Evolutionary conservation across 1,140 invertebrate genomes (phyloP), one percentile per base, ranked within the genome.

Genomic region (Drosophila sp.): DNA sequence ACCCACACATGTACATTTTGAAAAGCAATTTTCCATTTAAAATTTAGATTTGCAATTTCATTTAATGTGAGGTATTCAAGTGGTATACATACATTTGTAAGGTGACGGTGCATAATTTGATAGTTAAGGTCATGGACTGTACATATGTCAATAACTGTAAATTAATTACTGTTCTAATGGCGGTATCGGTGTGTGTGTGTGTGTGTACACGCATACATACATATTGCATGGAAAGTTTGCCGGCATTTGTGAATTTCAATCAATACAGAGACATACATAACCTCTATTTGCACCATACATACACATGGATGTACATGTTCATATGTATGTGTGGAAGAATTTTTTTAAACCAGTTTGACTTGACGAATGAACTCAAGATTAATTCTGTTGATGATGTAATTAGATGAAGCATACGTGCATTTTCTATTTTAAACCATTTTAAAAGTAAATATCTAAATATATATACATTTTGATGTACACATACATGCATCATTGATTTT

Each of bases 321-420:
- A 2, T 50, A 23, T 27, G 44, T 50, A 23, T 50, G 44, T 27
- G 44, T 23, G 7, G 44, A 50, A 65, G 61, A 80, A 79, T 76
- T 70, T 58, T 65, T 5, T 69, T 85, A 84, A 84, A 84, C 80
- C 73, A 73, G 80, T 84, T 84, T 84, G 64, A 66, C 65, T 84
- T 84, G 64, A 66, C 65, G 65, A 80, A 84, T 63, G 57, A 80
- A 80, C 78, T 70, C 57, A 68, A 80, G 54, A 76, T 80, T 66
- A 74, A 84, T 71, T 77, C 54, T 56, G 83, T 60, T 56, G 80
- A 85, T 84, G 80, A 84, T 84, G 80, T 84, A 84, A 84, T 84
- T 50, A 29, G 23, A 25, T 23, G 33, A 54, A 44, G 50, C 55
- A 77, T 76, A 74, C 74, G 74, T 80, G 62, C 71, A 76, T 66